Evolutionary conservation across 1,140 invertebrate genomes (phyloP), one percentile per base, ranked within the genome.

Genomic region (Cecropterus lyciades): DNA sequence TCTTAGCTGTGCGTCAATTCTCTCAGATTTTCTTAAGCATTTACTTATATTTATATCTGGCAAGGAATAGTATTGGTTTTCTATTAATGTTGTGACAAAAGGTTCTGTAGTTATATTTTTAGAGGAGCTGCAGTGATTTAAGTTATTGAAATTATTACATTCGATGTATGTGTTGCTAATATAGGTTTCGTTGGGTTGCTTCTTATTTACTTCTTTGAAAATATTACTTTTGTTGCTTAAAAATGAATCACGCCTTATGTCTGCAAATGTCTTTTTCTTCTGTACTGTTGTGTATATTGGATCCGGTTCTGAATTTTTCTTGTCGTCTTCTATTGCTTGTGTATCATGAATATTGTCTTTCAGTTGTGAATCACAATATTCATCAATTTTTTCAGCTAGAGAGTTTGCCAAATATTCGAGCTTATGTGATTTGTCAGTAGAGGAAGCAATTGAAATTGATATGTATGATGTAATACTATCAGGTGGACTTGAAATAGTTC

Each of bases 1-100:
- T 69, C 95, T 85, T 52, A 95, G 77, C 84, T 95, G 94, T 46
- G 93, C 93, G 82, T 95, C 95, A 73, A 95, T 95, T 70, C 91
- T 93, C 80, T 95, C 95, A 40, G 94, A 95, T 71, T 94, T 94
- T 72, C 93, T 93, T 24, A 95, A 92, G 70, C 93, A 94, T 76
- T 94, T 94, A 55, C 94, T 93, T 30, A 95, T 94, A 49, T 94
- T 94, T 27, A 95, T 94, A 83, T 95, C 95, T 7, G 95, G 95
- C 62, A 95, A 82, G 4, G 95, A 95, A 79, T 94, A 94, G 71
- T 95, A 95, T 79, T 95, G 94, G 84, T 95, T 95, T 85, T 95
- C 94, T 53, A 92, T 89, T 62, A 94, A 80, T 48, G 93, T 94
- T 17, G 92, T 91, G 14, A 92, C 87, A 67, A 91, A 92, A 24